Conservation (phyloP, 2,797 vertebrate species). For the Antennarius maculatus region DNA sequence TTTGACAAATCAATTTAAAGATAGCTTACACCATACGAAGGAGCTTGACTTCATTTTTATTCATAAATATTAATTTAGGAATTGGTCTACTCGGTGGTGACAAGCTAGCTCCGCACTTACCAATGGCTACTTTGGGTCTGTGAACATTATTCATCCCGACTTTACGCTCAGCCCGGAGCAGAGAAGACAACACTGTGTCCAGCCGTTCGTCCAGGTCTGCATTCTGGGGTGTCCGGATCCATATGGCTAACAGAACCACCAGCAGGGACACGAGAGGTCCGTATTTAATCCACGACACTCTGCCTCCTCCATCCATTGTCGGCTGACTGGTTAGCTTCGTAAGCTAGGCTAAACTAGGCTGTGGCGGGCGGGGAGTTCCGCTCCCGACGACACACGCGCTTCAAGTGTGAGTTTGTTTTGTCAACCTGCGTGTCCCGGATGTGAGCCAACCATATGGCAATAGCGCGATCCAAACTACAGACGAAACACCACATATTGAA, state of each 20-base stretch:
- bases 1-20: neutral
- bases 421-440: neutral
- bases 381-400: neutral
- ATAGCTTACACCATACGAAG: neutral
- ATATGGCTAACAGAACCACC: conserved; percentile 77
- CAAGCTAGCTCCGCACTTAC: conserved; percentile 69
- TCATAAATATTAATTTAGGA: neutral
- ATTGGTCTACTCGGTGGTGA: too few species aligned
- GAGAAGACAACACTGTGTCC: conserved; percentile 81
- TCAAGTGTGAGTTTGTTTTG: conserved; percentile 29
- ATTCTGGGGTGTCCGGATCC: conserved; percentile 76
- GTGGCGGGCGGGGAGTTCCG: neutral
- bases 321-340: neutral
- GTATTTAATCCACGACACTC: conserved; percentile 74
- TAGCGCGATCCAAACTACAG: too few species aligned
- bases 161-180: conserved; percentile 84
- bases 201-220: conserved; percentile 77
- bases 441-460: fast-evolving
- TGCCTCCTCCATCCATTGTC: conserved; percentile 67
- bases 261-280: conserved; percentile 76
- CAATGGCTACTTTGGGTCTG: conserved; percentile 84
- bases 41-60: neutral
- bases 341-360: neutral
- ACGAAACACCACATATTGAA: too few species aligned
- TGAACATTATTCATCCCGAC: conserved; percentile 70